These are phyloP conservation scores for Lumbricus terrestris DNA, from an alignment of 2,888 invertebrate genomes.

Conservation along the genomic window DNA sequence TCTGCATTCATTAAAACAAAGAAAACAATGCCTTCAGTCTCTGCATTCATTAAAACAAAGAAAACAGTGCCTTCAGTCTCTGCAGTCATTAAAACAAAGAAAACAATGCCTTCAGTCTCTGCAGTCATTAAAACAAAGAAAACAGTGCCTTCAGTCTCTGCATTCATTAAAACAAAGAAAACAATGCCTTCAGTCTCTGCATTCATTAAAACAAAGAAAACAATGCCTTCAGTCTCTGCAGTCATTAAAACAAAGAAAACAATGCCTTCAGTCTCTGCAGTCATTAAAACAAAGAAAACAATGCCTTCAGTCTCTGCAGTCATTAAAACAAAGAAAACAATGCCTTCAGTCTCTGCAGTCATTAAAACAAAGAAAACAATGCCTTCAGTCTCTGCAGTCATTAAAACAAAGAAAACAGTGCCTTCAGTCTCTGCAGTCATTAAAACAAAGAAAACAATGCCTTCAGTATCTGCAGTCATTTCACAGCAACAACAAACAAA, in stretches of 20 bases:
- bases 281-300: too few relatives aligned
- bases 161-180: too few relatives aligned
- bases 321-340: too few relatives aligned
- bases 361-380: too few relatives aligned
- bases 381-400: slow-evolving; percentile 90
- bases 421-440: slow-evolving; percentile 87
- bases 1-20: too few relatives aligned
- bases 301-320: slow-evolving; percentile 87
- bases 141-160: slow-evolving; percentile 89
- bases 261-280: slow-evolving; percentile 87
- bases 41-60: too few relatives aligned
- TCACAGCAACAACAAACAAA: slow-evolving; percentile 14
- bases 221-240: slow-evolving; percentile 87
- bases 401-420: too few relatives aligned
- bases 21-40: slow-evolving; percentile 93
- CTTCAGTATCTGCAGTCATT: slow-evolving; percentile 74
- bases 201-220: too few relatives aligned
- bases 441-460: too few relatives aligned
- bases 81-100: too few relatives aligned
- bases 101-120: slow-evolving; percentile 90
- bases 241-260: too few relatives aligned
- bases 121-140: too few relatives aligned
- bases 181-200: slow-evolving; percentile 87
- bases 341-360: slow-evolving; percentile 87
- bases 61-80: slow-evolving; percentile 92